Evolutionary conservation across 2,888 invertebrate species (phyloP).

Genomic region (Drosophila kuntzei): DNA sequence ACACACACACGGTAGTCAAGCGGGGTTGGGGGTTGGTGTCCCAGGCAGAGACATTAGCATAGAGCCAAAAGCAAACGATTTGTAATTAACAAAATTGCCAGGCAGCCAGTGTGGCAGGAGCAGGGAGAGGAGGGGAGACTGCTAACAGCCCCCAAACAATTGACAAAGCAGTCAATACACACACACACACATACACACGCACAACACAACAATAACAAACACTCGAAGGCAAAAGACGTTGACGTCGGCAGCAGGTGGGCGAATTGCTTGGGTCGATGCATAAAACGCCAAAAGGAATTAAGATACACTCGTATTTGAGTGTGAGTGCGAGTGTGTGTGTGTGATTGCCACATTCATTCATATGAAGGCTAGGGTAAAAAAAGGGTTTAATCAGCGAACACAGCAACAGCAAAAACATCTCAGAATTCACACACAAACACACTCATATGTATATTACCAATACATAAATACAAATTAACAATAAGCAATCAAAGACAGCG

Average conservation of each 20-base stretch:
- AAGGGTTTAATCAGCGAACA: constrained; percentile 78
- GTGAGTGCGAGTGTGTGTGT: constrained; percentile 38
- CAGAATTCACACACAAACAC: constrained; percentile 37
- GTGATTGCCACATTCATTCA: constrained; percentile 59
- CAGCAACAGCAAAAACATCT: constrained; percentile 51
- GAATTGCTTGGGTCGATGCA: constrained; percentile 68
- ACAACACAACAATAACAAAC: constrained; percentile 65
- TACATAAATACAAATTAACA: constrained; percentile 80
- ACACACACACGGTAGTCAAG: constrained; percentile 25
- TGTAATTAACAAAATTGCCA: constrained; percentile 86
- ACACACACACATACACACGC: constrained; percentile 22
- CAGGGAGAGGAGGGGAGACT: background rate
- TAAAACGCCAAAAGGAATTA: constrained; percentile 78
- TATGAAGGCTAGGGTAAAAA: constrained; percentile 61
- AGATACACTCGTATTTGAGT: constrained; percentile 37
- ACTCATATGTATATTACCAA: constrained; percentile 48
- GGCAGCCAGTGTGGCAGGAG: constrained; percentile 70
- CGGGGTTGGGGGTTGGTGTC: constrained; percentile 30
- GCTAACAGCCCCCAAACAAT: constrained; percentile 63
- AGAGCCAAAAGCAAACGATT: constrained; percentile 78
- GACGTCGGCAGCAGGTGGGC: constrained; percentile 59
- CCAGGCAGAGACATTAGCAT: constrained; percentile 67
- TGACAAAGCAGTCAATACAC: constrained; percentile 77
- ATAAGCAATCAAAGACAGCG: constrained; percentile 76
- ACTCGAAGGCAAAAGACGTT: constrained; percentile 57